A percentile compares a stretch with the other conserved stretches of the same genome.
Conservation (phyloP, 2,888 invertebrate species). For the Trichogramma dendrolimi region DNA sequence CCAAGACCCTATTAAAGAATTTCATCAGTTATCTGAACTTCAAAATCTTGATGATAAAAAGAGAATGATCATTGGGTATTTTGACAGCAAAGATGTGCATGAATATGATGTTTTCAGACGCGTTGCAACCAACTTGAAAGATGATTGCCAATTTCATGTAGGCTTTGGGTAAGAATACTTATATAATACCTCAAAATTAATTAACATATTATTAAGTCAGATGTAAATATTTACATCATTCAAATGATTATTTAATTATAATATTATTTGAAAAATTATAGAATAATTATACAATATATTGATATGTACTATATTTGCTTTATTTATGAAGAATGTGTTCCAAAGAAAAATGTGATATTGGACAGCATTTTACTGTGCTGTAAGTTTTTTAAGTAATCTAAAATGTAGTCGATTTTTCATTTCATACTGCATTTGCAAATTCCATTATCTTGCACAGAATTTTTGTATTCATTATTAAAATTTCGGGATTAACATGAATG, state of each 20-base stretch:
- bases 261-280: background rate
- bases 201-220: slow-evolving; percentile 1
- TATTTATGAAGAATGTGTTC: slow-evolving; percentile 48
- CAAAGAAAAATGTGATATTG: slow-evolving; percentile 48
- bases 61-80: slow-evolving; percentile 85
- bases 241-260: no score
- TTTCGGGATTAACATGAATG: background rate
- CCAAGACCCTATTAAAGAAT: slow-evolving; percentile 79
- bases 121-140: slow-evolving; percentile 83
- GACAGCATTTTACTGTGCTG: slow-evolving; percentile 46
- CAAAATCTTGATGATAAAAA: slow-evolving; percentile 73
- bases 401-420: slow-evolving; percentile 2
- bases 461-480: background rate
- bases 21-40: slow-evolving; percentile 68
- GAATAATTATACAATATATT: background rate
- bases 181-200: slow-evolving; percentile 1
- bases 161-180: slow-evolving; percentile 70
- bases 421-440: no score
- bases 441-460: no score
- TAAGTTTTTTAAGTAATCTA: slow-evolving; percentile 32
- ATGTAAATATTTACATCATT: background rate
- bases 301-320: slow-evolving; percentile 31
- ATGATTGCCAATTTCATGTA: slow-evolving; percentile 92
- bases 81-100: slow-evolving; percentile 73
- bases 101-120: slow-evolving; percentile 77